Conservation (phyloP, 2,113 vertebrate genomes). For the Gambusia affinis region DNA sequence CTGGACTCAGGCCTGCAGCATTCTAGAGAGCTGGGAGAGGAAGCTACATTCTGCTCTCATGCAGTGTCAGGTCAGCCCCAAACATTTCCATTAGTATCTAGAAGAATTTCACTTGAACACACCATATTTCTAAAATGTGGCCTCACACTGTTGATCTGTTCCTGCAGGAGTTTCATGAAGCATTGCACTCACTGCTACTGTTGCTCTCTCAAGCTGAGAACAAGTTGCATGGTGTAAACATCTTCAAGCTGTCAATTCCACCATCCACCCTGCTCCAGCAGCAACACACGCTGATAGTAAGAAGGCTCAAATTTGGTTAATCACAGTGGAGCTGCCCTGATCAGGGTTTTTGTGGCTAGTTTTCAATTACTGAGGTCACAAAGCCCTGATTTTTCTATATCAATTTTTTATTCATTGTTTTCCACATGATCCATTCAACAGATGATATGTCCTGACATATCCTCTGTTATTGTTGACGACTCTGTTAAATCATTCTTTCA, state of each 20-base stretch:
- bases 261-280: slow-evolving; percentile 67
- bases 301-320: background rate
- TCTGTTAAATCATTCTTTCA: too few species aligned
- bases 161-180: slow-evolving; percentile 88
- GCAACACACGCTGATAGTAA: slow-evolving; percentile 82
- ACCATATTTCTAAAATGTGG: too few species aligned
- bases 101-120: too few species aligned
- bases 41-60: slow-evolving; percentile 81
- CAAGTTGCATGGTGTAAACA: slow-evolving; percentile 63
- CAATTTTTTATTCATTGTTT: too few species aligned
- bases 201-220: slow-evolving; percentile 86
- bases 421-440: too few species aligned
- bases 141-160: background rate
- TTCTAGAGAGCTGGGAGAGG: slow-evolving; percentile 83
- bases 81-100: too few species aligned
- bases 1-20: slow-evolving; percentile 82
- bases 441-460: too few species aligned
- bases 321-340: too few species aligned
- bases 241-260: slow-evolving; percentile 57
- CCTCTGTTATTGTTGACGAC: too few species aligned
- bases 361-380: too few species aligned
- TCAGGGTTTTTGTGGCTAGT: too few species aligned
- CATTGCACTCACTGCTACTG: slow-evolving; percentile 85
- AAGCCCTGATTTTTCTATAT: too few species aligned
- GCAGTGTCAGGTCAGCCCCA: slow-evolving; percentile 85